Evolutionary conservation across 2,113 vertebrate genomes (phyloP), one percentile per base, ranked within the genome.

Genomic region (Rousettus leschenaultii): DNA sequence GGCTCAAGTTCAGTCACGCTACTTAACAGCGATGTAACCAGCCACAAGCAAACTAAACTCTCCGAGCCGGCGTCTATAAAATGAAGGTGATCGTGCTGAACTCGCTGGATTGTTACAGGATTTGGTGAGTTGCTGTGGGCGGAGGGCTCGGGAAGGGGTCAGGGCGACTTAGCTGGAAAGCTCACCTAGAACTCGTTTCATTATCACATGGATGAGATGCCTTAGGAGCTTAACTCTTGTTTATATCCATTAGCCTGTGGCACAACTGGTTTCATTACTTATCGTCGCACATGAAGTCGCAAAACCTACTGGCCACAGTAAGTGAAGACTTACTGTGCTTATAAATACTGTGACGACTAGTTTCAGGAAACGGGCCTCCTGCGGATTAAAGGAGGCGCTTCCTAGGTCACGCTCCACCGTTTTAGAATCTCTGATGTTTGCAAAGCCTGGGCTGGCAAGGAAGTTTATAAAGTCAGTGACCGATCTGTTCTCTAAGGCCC

Each of bases 121-220:
- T 13, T 26, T 11, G 10, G 11, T 5, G 57, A 55, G 68, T 22
- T 0, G 0, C 38, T 0, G 3, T 0, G 7, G 53, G 57, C 1
- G 3, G 33, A 65, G 28, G 16, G 53, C 16, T 89, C 1, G 0
- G 43, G 18, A 5, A 12, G 63, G 14, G 24, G 16, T 3, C 14
- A 3, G 38, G 28, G 55, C 0, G 10, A 79, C 28, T 3, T 48
- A 68, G n/a, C 66, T 24, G 1, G n/a, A 55, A 35, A 21, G 28
- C 11, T 18, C 14, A 18, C 35, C n/a, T 70, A 12, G 4, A 45
- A 59, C 30, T 9, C 4, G 0, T 21, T 7, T 43, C 24, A 11
- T 3, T 21, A 12, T 22, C 6, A 53, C 19, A 3, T 0, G 3
- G 33, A 55, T 2, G 33, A 55, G 75, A 24, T 35, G 48, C 51